phyloP scores from a whole-genome alignment of 1,140 invertebrate genomes.

The Spodoptera litura region DNA sequence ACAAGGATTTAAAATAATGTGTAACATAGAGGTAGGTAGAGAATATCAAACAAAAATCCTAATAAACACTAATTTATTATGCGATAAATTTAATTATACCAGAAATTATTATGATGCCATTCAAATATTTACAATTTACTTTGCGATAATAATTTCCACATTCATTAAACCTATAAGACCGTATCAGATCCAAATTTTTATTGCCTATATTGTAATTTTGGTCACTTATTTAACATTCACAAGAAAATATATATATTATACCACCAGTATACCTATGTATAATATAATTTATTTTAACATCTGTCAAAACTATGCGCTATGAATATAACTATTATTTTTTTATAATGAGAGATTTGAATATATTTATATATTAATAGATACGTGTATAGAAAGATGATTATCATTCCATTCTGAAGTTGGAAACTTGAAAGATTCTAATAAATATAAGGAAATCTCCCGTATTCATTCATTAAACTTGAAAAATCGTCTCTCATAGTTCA shows the following conservation, averaged over 20 bases:
- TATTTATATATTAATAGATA: neutral
- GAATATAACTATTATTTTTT: too few species aligned
- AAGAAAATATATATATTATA: neutral
- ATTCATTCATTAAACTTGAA: too few species aligned
- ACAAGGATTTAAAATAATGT: slow-evolving; percentile 65
- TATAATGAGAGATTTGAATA: too few species aligned
- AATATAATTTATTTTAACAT: neutral
- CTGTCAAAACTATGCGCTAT: neutral
- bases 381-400: neutral
- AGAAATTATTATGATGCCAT: slow-evolving; percentile 45
- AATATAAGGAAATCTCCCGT: too few species aligned
- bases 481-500: too few species aligned
- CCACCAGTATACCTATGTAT: neutral
- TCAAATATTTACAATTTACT: slow-evolving; percentile 25
- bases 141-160: slow-evolving; percentile 14
- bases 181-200: slow-evolving; percentile 30
- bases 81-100: slow-evolving; percentile 51
- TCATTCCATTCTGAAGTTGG: neutral
- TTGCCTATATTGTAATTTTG: slow-evolving; percentile 27
- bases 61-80: slow-evolving; percentile 66
- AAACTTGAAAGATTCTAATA: too few species aligned
- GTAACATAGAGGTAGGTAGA: slow-evolving; percentile 77
- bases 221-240: slow-evolving; percentile 8
- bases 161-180: slow-evolving; percentile 16
- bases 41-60: slow-evolving; percentile 56